Evolutionary conservation across 2,888 invertebrate species (phyloP), one percentile per base, ranked within the genome.

Genomic region (Amphipyra berbera): DNA sequence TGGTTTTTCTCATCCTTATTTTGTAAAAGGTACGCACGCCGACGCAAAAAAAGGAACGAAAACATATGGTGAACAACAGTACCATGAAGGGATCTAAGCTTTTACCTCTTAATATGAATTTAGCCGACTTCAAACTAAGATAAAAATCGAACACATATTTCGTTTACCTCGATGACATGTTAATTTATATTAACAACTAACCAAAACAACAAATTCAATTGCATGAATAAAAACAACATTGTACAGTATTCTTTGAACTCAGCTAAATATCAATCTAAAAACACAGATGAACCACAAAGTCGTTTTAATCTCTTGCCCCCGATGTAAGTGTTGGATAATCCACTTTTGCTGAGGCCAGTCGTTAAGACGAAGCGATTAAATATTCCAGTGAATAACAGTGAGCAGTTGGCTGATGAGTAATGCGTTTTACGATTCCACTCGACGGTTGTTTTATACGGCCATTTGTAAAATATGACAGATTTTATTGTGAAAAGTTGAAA

Each of bases 1-100:
- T 99, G 99, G 96, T 98, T 99, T 97, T 99, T 99, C 97, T 99
- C 99, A 96, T 99, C 99, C 99, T 99, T 94, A 92, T 93, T 93
- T 93, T 90, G 93, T 90, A 85, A 90, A 97, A 95, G 97, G 96
- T 95, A 96, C 95, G 95, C 94, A 92, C 94, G 94, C 91, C 88
- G 90, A 89, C 92, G 93, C 93, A 92, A 93, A 94, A n/a, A 95
- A 93, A 92, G 91, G 91, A 92, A 93, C 87, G 91, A 93, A 93
- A 94, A 92, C 88, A 89, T 81, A 91, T 85, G 86, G 89, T 91
- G 84, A 92, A 91, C 88, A 92, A 89, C 82, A 86, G 82, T 83
- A 78, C 73, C 80, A 78, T 69, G 71, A 73, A 69, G 68, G 73
- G 68, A 33, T 60, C 64, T 63, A 73, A 67, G 69, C 75, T 78